These are phyloP conservation scores for Seriola aureovittata DNA, from an alignment of 2,113 vertebrate species.

Conservation along the genomic window DNA sequence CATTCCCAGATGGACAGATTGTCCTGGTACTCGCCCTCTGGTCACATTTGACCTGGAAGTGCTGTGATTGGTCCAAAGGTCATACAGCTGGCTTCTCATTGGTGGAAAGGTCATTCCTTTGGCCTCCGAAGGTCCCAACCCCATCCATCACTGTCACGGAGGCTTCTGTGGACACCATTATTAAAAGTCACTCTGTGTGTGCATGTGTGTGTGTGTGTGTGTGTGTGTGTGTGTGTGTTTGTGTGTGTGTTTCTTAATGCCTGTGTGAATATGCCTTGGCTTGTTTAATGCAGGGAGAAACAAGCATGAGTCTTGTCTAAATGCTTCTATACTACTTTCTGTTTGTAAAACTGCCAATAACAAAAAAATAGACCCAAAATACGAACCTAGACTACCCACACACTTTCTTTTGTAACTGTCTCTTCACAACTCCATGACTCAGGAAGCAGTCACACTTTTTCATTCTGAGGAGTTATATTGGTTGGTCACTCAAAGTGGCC, in stretches of 20 bases:
- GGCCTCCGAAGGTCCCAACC: constrained; percentile 66
- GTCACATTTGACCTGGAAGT: constrained; percentile 86
- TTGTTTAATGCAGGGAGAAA: neutral
- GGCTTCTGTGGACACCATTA: constrained; percentile 79
- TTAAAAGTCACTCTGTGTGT: constrained; percentile 65
- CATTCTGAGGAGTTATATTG: too few relatives aligned
- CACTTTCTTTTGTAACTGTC: too few relatives aligned
- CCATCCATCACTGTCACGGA: constrained; percentile 83
- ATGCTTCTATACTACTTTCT: neutral
- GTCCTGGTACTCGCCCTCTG: constrained; percentile 68
- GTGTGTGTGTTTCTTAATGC: neutral
- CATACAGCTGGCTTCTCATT: constrained; percentile 75
- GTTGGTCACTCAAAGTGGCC: too few relatives aligned
- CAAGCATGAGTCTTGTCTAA: neutral
- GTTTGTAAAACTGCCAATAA: too few relatives aligned
- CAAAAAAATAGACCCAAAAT: too few relatives aligned
- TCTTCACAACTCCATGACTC: too few relatives aligned
- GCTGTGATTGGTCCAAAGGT: constrained; percentile 84
- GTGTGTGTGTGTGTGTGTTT: constrained; percentile 38
- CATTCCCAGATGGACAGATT: constrained; percentile 72
- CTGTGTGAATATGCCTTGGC: neutral
- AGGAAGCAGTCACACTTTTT: too few relatives aligned
- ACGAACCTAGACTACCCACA: too few relatives aligned
- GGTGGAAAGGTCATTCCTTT: constrained; percentile 64
- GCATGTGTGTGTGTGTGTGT: constrained; percentile 55